Percentiles rank a stretch among this genome's conserved stretches.
Evolutionary conservation across 1,140 invertebrate genomes (phyloP).

Genomic region (Acromyrmex heyeri): DNA sequence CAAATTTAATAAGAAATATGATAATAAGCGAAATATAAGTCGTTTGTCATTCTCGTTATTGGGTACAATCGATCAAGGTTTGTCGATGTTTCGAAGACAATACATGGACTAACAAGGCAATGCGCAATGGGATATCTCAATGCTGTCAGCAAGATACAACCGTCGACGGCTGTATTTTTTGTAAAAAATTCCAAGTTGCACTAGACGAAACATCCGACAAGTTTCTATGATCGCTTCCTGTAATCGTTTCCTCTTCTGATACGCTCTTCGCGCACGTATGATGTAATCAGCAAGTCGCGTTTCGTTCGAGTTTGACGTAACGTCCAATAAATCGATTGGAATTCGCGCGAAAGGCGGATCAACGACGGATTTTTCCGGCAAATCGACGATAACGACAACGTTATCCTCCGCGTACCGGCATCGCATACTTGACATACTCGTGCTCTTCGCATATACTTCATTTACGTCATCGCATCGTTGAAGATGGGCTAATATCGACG

Average conservation of each 20-base stretch:
- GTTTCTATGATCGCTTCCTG: not conserved
- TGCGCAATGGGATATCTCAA: not conserved
- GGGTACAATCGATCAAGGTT: conserved; percentile 8
- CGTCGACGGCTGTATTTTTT: not conserved
- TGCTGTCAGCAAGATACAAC: not conserved
- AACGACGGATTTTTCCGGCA: conserved; percentile 3
- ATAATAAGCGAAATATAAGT: conserved; percentile 5
- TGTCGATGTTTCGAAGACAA: not conserved
- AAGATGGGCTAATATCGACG: conserved; percentile 46
- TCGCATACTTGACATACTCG: conserved; percentile 37
- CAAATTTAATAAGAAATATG: not conserved
- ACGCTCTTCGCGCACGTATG: not conserved
- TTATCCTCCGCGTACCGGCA: not conserved
- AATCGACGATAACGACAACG: conserved; percentile 33
- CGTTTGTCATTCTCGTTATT: conserved; percentile 32
- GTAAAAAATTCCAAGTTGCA: not conserved
- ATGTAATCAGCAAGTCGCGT: conserved; percentile 19
- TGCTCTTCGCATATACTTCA: conserved; percentile 20
- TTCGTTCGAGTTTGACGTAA: conserved; percentile 1
- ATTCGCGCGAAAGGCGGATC: conserved; percentile 15
- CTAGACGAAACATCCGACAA: not conserved
- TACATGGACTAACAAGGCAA: not conserved
- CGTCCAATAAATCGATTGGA: conserved; percentile 46
- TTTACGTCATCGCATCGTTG: conserved; percentile 45
- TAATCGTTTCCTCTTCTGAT: conserved; percentile 6